Conservation (phyloP, 1,140 invertebrate genomes). For the Luehdorfia chinensis region DNA sequence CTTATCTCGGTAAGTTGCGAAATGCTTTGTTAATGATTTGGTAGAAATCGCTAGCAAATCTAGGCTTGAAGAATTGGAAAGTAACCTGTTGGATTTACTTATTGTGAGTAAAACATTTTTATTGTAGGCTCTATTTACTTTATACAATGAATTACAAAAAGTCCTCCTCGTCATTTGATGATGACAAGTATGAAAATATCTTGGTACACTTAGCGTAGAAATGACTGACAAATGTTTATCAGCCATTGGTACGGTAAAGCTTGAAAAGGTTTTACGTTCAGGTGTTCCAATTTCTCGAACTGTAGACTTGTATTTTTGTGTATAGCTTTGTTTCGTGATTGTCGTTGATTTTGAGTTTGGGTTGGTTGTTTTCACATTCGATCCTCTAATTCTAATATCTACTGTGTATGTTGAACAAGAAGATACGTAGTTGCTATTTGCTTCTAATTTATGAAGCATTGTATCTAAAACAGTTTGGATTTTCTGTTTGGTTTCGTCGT, state of each 20-base stretch:
- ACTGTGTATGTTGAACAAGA: conserved; percentile 47
- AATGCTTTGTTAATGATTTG: conserved; percentile 37
- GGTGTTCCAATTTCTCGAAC: conserved; percentile 10
- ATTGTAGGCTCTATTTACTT: conserved; percentile 23
- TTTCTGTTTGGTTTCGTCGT: conserved; percentile 45
- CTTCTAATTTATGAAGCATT: conserved; percentile 42
- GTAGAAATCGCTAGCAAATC: conserved; percentile 43
- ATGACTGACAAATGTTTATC: conserved; percentile 27
- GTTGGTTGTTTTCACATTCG: conserved; percentile 22
- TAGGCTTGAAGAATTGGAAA: conserved; percentile 36
- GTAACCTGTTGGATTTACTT: conserved; percentile 26
- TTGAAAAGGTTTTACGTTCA: conserved; percentile 6
- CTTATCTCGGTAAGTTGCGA: conserved; percentile 26
- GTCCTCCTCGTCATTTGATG: conserved; percentile 18
- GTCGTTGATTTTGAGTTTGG: conserved; percentile 18
- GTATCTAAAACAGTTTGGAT: conserved; percentile 46
- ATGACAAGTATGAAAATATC: conserved; percentile 26
- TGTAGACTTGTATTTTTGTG: conserved; percentile 1
- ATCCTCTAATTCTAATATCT: conserved; percentile 27
- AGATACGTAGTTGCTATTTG: conserved; percentile 23
- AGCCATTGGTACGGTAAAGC: conserved; percentile 1
- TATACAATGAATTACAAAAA: conserved; percentile 12
- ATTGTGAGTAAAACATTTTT: conserved; percentile 33
- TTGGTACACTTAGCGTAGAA: conserved; percentile 57
- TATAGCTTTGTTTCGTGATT: conserved; percentile 1